Evolutionary conservation across 2,113 vertebrate genomes (phyloP).

Genomic region (Synodontis membranacea): DNA sequence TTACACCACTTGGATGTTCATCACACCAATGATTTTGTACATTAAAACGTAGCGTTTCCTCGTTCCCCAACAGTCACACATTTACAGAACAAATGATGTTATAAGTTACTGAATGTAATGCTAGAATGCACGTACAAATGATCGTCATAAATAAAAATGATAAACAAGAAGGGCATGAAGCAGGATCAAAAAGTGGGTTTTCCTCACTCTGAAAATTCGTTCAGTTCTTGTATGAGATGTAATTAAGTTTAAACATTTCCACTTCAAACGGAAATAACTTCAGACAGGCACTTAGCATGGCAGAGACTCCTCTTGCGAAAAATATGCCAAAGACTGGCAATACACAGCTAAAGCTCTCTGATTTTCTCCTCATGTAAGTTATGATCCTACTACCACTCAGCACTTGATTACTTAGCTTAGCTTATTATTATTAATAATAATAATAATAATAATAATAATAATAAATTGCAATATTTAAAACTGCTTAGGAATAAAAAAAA

Average conservation of each 20-base stretch:
- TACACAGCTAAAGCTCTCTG: neutral
- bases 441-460: neutral
- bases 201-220: neutral
- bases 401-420: neutral
- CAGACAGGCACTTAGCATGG: constrained; percentile 20
- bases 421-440: neutral
- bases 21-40: neutral
- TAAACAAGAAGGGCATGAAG: neutral
- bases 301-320: constrained; percentile 1
- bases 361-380: neutral
- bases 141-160: neutral
- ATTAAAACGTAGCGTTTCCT: too few relatives aligned
- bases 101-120: neutral
- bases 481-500: too few relatives aligned
- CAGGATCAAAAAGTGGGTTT: constrained; percentile 5
- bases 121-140: neutral
- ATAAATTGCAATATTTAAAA: neutral
- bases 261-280: constrained; percentile 33
- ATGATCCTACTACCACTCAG: neutral
- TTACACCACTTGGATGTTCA: too few relatives aligned
- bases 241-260: constrained; percentile 23
- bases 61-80: neutral
- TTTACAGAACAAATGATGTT: neutral
- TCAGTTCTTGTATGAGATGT: neutral
- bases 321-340: constrained; percentile 1